Evolutionary conservation across 2,797 vertebrate species (phyloP).

Genomic region (Austrolebias charrua): DNA sequence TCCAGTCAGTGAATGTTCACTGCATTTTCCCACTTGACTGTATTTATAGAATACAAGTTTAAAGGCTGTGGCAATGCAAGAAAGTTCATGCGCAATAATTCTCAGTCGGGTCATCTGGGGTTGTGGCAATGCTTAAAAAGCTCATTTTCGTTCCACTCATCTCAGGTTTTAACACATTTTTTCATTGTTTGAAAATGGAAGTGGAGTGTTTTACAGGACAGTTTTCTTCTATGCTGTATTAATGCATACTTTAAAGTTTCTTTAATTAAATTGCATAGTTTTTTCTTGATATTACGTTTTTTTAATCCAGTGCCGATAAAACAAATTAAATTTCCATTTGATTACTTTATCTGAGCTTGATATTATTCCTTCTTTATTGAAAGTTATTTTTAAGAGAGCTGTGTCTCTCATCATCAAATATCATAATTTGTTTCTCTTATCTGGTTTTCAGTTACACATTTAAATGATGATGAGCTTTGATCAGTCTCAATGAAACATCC

Average conservation of each 20-base stretch:
- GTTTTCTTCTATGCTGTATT: too few species aligned
- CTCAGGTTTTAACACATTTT: too few species aligned
- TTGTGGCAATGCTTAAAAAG: too few species aligned
- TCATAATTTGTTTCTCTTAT: conserved; percentile 51
- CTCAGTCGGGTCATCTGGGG: too few species aligned
- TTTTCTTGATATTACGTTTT: too few species aligned
- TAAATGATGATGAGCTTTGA: conserved; percentile 28
- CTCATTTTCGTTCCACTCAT: too few species aligned
- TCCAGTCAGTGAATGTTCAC: conserved; percentile 21
- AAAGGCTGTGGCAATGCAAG: too few species aligned
- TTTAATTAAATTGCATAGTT: too few species aligned
- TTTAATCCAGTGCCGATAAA: not conserved
- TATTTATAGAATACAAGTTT: not conserved
- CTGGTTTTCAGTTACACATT: conserved; percentile 62
- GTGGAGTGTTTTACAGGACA: too few species aligned
- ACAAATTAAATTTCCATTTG: not conserved
- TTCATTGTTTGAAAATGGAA: too few species aligned
- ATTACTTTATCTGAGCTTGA: conserved; percentile 14
- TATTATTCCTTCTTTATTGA: conserved; percentile 6
- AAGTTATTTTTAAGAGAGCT: conserved; percentile 16
- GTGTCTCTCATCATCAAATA: conserved; percentile 25
- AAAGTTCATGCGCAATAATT: too few species aligned
- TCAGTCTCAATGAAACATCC: conserved; percentile 28
- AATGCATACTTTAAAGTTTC: too few species aligned
- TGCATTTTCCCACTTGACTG: conserved; percentile 7